A percentile compares a stretch with the other conserved stretches of the same genome.
phyloP scores from a whole-genome alignment of 2,888 invertebrate species.

The Biston stratarius region DNA sequence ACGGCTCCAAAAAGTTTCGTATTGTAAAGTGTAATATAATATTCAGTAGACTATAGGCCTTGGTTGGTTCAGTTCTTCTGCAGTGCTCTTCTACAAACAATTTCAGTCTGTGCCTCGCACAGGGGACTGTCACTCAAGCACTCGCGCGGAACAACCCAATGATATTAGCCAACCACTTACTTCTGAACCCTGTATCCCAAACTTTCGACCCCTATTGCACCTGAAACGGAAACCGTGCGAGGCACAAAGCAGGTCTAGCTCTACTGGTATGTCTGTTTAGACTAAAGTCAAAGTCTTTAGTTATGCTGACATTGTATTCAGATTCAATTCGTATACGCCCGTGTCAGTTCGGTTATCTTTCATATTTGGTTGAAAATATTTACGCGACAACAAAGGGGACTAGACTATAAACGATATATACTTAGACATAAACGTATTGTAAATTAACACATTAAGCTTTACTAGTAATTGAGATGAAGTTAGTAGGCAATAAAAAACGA shows the following conservation, averaged over 20 bases:
- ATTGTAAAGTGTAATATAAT: slow-evolving; percentile 31
- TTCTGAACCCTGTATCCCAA: slow-evolving; percentile 57
- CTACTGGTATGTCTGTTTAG: slow-evolving; percentile 58
- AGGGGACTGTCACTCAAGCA: slow-evolving; percentile 81
- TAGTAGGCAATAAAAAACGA: no score
- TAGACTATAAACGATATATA: slow-evolving; percentile 24
- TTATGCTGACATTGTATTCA: slow-evolving; percentile 75
- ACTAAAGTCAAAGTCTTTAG: slow-evolving; percentile 73
- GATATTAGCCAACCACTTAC: slow-evolving; percentile 70
- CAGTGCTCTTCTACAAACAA: slow-evolving; percentile 70
- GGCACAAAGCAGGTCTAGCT: slow-evolving; percentile 50
- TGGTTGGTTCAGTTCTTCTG: slow-evolving; percentile 58
- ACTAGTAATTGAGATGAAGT: not conserved
- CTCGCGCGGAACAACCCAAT: slow-evolving; percentile 75
- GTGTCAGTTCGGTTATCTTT: slow-evolving; percentile 62
- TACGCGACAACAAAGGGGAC: slow-evolving; percentile 39
- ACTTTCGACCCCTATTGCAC: slow-evolving; percentile 48
- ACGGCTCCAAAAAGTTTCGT: slow-evolving; percentile 33
- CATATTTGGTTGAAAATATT: slow-evolving; percentile 51
- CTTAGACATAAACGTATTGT: not conserved
- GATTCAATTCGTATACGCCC: slow-evolving; percentile 69
- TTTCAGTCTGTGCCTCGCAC: slow-evolving; percentile 70
- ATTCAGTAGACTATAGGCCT: slow-evolving; percentile 33
- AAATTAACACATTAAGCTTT: not conserved
- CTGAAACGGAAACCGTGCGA: slow-evolving; percentile 42